Percentiles rank a stretch among this genome's conserved stretches.
These are phyloP conservation scores for Spea hammondii DNA, from an alignment of 2,797 vertebrate species.

Conservation along the genomic window DNA sequence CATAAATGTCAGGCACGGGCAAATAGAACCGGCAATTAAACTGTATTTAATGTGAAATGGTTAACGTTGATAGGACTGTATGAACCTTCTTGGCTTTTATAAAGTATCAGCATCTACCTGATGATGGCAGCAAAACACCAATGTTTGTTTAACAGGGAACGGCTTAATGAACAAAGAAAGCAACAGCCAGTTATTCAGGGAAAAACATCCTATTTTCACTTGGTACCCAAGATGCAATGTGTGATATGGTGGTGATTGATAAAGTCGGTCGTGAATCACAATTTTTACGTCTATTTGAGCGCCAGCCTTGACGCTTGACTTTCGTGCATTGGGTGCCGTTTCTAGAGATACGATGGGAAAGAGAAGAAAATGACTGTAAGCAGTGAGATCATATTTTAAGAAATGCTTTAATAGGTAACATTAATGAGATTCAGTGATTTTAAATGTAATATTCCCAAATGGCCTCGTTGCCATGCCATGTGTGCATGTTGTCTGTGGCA, in stretches of 20 bases:
- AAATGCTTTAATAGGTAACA: constrained; percentile 8
- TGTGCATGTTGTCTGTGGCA: no score
- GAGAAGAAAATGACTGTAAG: constrained; percentile 10
- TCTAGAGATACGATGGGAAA: neutral
- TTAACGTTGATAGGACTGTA: no score
- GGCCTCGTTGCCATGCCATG: no score
- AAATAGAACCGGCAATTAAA: no score
- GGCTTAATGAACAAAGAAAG: constrained; percentile 57
- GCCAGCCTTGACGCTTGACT: constrained; percentile 36
- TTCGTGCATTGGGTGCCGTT: constrained; percentile 32
- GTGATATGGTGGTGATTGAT: constrained; percentile 59
- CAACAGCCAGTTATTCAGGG: constrained; percentile 62
- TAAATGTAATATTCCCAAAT: no score
- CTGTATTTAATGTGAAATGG: no score
- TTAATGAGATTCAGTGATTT: neutral
- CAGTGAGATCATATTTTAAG: constrained; percentile 18
- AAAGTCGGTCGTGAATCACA: constrained; percentile 57
- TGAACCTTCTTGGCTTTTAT: neutral
- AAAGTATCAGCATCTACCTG: constrained; percentile 40
- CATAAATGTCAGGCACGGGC: no score
- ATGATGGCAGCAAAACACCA: constrained; percentile 56
- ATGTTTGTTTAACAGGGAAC: constrained; percentile 23
- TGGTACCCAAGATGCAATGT: constrained; percentile 59
- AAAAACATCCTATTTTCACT: constrained; percentile 64
- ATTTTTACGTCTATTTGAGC: constrained; percentile 56